Evolutionary conservation across 2,113 vertebrate genomes (phyloP), one percentile per base, ranked within the genome.

Genomic region (Erinaceus europaeus): DNA sequence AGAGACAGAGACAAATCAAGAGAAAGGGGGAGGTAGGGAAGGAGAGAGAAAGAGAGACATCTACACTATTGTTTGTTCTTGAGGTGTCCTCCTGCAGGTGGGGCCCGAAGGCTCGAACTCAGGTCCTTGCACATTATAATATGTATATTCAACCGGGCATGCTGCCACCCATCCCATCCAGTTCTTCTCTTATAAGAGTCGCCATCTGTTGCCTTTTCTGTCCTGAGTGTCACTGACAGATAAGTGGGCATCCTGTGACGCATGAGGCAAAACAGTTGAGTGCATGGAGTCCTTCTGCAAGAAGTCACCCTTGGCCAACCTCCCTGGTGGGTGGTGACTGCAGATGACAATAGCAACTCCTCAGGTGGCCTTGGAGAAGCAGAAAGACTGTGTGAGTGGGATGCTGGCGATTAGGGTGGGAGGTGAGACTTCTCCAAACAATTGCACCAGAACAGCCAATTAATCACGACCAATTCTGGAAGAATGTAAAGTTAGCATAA

Each of bases 291-390:
- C 77, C 36, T 77, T 67, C 67, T 71, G 23, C 77, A 73, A 77
- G 46, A 68, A 78, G 79, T 86, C 79, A 68, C 80, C 55, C 73
- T 91, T 88, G 84, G 46, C 68, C 61, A 86, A 55, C 44, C 29
- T 83, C 64, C 88, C 32, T 59, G 25, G 86, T 77, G 73, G 64
- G 80, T 86, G 92, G 79, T 90, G 84, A 93, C 40, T 84, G 73
- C 44, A 23, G 62, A 50, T 91, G 86, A 90, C 86, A 86, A 38
- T 53, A 86, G 62, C 78, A 88, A 82, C 65, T 80, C 57, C 67
- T 48, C 23, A 79, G 72, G 55, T 72, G 65, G 52, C 50, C 46
- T 44, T 42, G 48, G 76, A 90, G 84, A 92, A 86, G 55, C 72
- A 27, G 1, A 52, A 64, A 52, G 64, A 91, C 81, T 62, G 61